Base-by-base conservation (phyloP, 2,888 invertebrate genomes). In the Melinopterus prodromus region DNA sequence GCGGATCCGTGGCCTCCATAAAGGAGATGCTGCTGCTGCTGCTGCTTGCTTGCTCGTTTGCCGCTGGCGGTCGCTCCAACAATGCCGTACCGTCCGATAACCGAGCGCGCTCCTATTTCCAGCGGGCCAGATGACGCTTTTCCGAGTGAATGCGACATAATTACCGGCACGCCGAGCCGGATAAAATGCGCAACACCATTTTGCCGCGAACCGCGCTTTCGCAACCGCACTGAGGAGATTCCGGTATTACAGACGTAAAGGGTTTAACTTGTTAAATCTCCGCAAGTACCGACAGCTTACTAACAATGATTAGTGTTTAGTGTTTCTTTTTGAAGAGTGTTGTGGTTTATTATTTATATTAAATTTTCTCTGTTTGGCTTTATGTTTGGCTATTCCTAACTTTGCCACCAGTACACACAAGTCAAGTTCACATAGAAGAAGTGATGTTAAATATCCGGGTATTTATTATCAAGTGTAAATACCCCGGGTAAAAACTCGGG, bases 1-100 rank as follows among this genome's bases (percentile, higher is more conserved):
- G 26, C 3, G 26, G 26, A n/a, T 71, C 71, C 71, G 71, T 71
- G 16, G 71, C 71, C 71, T 15, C 26, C 71, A 71, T 16, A 71
- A 71, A 71, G 53, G 53, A 53, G 53, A 12, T 53, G 7, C 53
- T 12, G 53, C 53, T 38, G 38, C 38, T 38, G 38, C 38, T 53
- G 9, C 53, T 53, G 53, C 53, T 26, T 53, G 53, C 53, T 53
- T 53, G 53, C 53, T 53, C 2, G 53, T 53, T 26, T 53, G 53
- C 53, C 53, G 53, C 12, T 53, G 53, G 53, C 53, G 53, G 53
- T 53, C 12, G 53, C 9, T 12, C 53, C 53, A 53, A 53, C 53
- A 53, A 53, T 53, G 53, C 53, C 53, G 53, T 53, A 53, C 53
- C 53, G 53, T 53, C 53, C 53, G 53, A 53, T 53, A 53, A 53